phyloP scores from a whole-genome alignment of 1,140 invertebrate genomes.

The Ctenoplectra terminalis region DNA sequence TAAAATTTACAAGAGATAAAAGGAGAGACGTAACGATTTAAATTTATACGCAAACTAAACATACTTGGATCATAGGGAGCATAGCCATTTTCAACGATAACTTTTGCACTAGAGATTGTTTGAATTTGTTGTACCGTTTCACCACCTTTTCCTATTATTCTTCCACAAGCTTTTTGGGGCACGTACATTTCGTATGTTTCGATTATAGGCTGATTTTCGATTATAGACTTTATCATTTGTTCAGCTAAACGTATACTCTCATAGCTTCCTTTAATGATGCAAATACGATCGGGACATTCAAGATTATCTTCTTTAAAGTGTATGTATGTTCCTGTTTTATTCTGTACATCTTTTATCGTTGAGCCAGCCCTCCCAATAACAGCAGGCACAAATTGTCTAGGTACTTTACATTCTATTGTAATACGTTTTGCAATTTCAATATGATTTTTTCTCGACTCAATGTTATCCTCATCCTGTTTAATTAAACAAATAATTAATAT shows the following conservation, averaged over 20 bases:
- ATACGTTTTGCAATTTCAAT: background rate
- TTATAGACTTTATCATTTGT: slow-evolving; percentile 87
- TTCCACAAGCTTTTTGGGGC: slow-evolving; percentile 85
- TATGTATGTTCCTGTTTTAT: slow-evolving; percentile 87
- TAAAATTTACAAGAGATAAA: slow-evolving; percentile 10
- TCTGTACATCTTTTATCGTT: slow-evolving; percentile 88
- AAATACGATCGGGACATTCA: slow-evolving; percentile 79
- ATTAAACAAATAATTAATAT: slow-evolving; percentile 30
- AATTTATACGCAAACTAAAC: slow-evolving; percentile 1
- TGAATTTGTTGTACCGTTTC: slow-evolving; percentile 88
- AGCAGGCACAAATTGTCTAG: slow-evolving; percentile 79
- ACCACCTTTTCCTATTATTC: slow-evolving; percentile 88
- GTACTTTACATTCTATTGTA: slow-evolving; percentile 79
- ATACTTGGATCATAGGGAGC: slow-evolving; percentile 47
- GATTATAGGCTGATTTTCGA: slow-evolving; percentile 87
- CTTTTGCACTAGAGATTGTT: slow-evolving; percentile 85
- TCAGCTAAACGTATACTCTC: slow-evolving; percentile 87
- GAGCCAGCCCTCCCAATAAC: slow-evolving; percentile 87
- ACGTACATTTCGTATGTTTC: slow-evolving; percentile 86
- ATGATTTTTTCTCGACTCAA: background rate
- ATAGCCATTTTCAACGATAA: slow-evolving; percentile 80
- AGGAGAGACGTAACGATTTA: background rate
- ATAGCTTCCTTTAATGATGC: slow-evolving; percentile 86
- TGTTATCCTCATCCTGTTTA: slow-evolving; percentile 59
- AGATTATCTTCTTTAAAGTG: slow-evolving; percentile 84